Percentiles rank a stretch among this genome's conserved stretches.
These are phyloP conservation scores for Rhinopomastus cyanomelas DNA, from an alignment of 2,113 vertebrate genomes.

Conservation along the genomic window DNA sequence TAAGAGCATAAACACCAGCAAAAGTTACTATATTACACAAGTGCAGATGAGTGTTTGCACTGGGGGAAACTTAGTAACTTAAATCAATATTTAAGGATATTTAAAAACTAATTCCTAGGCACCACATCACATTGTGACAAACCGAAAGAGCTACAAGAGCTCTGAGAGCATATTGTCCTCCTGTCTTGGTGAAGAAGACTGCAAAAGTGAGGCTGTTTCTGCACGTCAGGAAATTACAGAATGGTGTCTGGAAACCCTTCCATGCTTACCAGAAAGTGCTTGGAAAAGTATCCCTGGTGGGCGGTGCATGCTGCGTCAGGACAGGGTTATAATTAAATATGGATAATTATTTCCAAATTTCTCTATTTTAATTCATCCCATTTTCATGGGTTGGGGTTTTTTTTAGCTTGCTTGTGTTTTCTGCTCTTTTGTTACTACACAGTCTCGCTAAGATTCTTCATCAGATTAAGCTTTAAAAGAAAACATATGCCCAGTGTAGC, in stretches of 20 bases:
- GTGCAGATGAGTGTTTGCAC: not conserved
- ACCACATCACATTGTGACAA: not conserved
- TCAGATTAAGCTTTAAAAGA: conserved; percentile 25
- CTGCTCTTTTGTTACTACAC: not conserved
- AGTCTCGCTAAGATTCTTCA: not conserved
- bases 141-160: not conserved
- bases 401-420: not conserved
- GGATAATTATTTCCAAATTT: not conserved
- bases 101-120: not conserved
- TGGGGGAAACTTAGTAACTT: not conserved
- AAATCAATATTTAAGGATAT: not conserved
- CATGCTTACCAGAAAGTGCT: not conserved
- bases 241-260: not conserved
- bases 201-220: not conserved
- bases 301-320: not conserved
- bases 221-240: not conserved
- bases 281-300: not conserved
- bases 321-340: not conserved
- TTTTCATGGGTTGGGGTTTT: not conserved
- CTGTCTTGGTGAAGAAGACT: not conserved
- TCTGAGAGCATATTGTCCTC: not conserved
- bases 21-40: not conserved
- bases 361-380: not conserved
- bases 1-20: not conserved
- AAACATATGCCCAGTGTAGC: conserved; percentile 8